Evolutionary conservation across 2,113 vertebrate species (phyloP), one percentile per base, ranked within the genome.

Genomic region (Alosa alosa): DNA sequence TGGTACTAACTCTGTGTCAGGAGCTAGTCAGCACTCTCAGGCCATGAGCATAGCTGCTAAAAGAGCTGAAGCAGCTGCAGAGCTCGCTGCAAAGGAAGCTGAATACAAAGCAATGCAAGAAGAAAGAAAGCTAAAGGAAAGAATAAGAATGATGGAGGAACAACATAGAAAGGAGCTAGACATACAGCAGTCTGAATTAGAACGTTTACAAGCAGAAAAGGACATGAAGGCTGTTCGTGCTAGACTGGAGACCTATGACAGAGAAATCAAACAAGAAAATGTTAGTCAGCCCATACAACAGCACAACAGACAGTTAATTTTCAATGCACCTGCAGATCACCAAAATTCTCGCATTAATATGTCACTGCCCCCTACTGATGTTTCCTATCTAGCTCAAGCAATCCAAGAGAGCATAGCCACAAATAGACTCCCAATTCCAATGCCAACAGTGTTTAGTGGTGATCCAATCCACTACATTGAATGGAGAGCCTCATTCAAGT

Each of bases 61-160:
- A 64, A 82, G 81, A 60, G 20, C 82, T 41, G 86, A 85, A 47
- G 86, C 83, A 8, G 83, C 87, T 7, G 84, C 87, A 45, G 87
- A 86, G 22, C 64, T 88, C 18, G 87, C 87, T 31, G 87, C 52
- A 39, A 84, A 88, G 44, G 84, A 88, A 83, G 82, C 84, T 18
- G 47, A 86, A 47, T 84, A 86, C 39, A 64, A 83, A 60, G 18
- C 49, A 25, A 52, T 84, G 25, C 81, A 68, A n/a, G 82, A 86
- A 25, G 75, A 88, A 81, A 49, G 49, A 13, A 88, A 81, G 49
- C 83, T 82, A 64, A 88, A 81, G 49, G 84, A 87, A 75, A 85
- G 75, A 49, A 85, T 87, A 31, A 60, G 41, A n/a, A 18, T 82
- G 2, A 45, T 87, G 41, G 82, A 87, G 44, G 83, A 87, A 45